These are phyloP conservation scores for Fringilla coelebs DNA, from an alignment of 2,797 vertebrate genomes.

Conservation along the genomic window DNA sequence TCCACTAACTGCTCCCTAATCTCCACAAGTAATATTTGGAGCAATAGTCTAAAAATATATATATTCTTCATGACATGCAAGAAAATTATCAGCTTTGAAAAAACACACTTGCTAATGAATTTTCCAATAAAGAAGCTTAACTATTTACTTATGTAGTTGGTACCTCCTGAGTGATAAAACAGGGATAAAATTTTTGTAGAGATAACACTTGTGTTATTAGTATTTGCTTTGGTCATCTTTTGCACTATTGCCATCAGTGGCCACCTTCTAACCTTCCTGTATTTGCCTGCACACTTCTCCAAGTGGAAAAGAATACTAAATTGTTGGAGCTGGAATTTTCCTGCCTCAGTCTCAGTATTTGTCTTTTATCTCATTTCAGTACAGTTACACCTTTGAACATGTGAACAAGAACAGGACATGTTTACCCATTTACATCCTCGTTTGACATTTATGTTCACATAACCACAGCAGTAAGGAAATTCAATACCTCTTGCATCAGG, in stretches of 20 bases:
- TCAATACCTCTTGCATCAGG: not conserved
- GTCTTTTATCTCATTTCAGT: not conserved
- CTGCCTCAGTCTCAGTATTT: not conserved
- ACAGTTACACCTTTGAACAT: not conserved
- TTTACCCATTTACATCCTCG: not conserved
- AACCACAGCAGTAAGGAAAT: not conserved
- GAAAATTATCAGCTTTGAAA: not conserved
- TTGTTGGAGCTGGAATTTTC: not conserved
- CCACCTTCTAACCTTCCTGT: not conserved
- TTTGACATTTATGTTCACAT: not conserved
- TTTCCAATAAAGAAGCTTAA: not conserved
- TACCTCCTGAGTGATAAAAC: not conserved
- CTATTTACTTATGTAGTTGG: not conserved
- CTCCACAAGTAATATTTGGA: not conserved
- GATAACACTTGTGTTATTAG: not conserved
- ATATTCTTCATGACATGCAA: not conserved
- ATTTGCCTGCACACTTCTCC: not conserved
- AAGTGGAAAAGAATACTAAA: not conserved
- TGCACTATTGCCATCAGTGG: not conserved
- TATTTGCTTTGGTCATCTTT: not conserved
- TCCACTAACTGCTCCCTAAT: not conserved
- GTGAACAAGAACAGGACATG: not conserved
- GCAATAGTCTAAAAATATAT: not conserved
- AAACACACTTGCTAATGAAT: not conserved
- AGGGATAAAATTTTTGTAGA: not conserved